Evolutionary conservation across 2,113 vertebrate species (phyloP).

Genomic region (Pogonocichla stellata): DNA sequence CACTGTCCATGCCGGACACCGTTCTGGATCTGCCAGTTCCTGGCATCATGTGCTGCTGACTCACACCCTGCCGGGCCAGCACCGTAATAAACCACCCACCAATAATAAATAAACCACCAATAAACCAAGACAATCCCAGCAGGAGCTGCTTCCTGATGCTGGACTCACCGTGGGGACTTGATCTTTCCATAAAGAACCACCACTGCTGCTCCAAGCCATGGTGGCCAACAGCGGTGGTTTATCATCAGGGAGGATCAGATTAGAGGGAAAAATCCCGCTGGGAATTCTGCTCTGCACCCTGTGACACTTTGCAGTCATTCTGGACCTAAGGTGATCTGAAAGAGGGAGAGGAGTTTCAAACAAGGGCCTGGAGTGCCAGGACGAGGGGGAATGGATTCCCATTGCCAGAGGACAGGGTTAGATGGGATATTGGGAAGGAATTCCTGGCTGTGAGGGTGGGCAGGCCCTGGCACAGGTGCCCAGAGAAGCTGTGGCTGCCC

Average conservation of each 20-base stretch:
- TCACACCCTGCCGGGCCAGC: not conserved
- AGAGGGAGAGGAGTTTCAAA: not conserved
- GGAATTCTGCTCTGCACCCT: not conserved
- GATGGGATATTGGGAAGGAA: not conserved
- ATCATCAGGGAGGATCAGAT: rapidly evolving
- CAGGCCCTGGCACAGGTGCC: not conserved
- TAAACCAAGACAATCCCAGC: not conserved
- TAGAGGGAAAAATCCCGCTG: not conserved
- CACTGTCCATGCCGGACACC: rapidly evolving
- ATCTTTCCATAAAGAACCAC: rapidly evolving
- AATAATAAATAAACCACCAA: not conserved
- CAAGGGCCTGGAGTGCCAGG: not conserved
- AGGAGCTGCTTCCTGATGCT: rapidly evolving
- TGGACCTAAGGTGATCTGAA: not conserved
- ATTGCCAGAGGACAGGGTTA: rapidly evolving
- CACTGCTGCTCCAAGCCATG: rapidly evolving
- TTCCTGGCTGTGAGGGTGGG: rapidly evolving
- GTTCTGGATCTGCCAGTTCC: rapidly evolving
- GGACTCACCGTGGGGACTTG: not conserved
- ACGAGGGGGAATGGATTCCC: not conserved
- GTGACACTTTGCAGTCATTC: rapidly evolving
- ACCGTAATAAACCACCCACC: not conserved
- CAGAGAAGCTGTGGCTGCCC: not conserved
- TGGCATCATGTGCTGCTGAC: not conserved
- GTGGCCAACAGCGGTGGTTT: rapidly evolving